Evolutionary conservation across 1,140 invertebrate genomes (phyloP).

Genomic region (Ephestia elutella): DNA sequence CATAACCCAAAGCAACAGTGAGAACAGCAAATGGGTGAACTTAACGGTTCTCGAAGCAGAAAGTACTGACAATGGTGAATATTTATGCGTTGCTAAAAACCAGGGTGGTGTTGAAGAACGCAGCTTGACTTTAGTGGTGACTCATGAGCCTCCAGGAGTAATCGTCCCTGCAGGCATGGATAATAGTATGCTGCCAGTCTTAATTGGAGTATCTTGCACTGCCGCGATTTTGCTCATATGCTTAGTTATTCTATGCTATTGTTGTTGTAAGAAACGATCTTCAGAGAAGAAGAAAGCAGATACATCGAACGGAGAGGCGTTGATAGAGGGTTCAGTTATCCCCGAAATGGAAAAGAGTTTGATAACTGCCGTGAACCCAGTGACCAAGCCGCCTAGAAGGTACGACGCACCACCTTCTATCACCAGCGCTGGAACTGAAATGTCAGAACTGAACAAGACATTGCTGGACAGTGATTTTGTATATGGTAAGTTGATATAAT

Average conservation of each 20-base stretch:
- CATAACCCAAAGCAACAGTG: conserved; percentile 42
- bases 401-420: conserved; percentile 81
- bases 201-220: conserved; percentile 72
- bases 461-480: conserved; percentile 82
- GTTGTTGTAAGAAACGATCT: conserved; percentile 77
- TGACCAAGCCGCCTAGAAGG: conserved; percentile 83
- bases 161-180: conserved; percentile 61
- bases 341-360: conserved; percentile 86
- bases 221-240: conserved; percentile 77
- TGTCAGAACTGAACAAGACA: conserved; percentile 85
- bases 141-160: conserved; percentile 60
- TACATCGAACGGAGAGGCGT: conserved; percentile 76
- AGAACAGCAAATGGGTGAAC: conserved; percentile 81
- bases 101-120: conserved; percentile 86
- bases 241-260: conserved; percentile 78
- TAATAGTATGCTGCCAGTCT: conserved; percentile 67
- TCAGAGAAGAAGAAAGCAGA: conserved; percentile 75
- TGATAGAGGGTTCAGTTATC: conserved; percentile 76
- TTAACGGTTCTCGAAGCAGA: conserved; percentile 83
- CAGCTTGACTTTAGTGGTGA: conserved; percentile 80
- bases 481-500: conserved; percentile 78
- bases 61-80: conserved; percentile 87
- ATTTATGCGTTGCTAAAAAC: conserved; percentile 91
- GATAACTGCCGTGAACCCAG: conserved; percentile 86
- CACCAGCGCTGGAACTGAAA: conserved; percentile 81